Evolutionary conservation across 1,140 invertebrate genomes (phyloP).

Genomic region (Lasaia peninsularis): DNA sequence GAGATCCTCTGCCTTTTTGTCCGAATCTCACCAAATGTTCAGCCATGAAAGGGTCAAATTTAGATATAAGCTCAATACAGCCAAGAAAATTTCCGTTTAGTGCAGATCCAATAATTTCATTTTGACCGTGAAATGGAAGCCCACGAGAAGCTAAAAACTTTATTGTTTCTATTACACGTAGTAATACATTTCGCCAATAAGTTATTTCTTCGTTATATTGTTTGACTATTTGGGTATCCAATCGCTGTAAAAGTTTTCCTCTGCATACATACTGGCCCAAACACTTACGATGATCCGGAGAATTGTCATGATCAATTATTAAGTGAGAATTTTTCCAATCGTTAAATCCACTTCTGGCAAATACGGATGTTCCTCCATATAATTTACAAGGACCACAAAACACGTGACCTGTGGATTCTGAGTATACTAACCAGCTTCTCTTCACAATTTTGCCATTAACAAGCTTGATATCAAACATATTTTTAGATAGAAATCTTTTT

Average conservation of each 20-base stretch:
- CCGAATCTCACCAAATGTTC: conserved; percentile 20
- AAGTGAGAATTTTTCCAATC: conserved; percentile 24
- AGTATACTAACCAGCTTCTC: conserved; percentile 17
- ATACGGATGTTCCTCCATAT: conserved; percentile 19
- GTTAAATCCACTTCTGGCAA: conserved; percentile 23
- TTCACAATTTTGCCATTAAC: conserved; percentile 11
- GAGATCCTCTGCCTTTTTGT: conserved; percentile 18
- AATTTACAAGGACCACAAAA: conserved; percentile 23
- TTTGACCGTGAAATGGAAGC: conserved; percentile 18
- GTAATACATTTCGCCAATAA: conserved; percentile 22
- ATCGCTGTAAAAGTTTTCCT: conserved; percentile 23
- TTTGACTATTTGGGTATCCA: conserved; percentile 23
- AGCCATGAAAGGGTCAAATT: conserved; percentile 20
- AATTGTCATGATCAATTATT: conserved; percentile 23
- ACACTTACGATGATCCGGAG: conserved; percentile 20
- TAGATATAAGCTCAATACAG: conserved; percentile 12
- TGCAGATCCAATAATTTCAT: conserved; percentile 20
- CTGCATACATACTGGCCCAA: conserved; percentile 22
- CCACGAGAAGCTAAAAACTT: conserved; percentile 19
- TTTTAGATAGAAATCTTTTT: conserved; percentile 24
- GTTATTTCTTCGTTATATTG: conserved; percentile 21
- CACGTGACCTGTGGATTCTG: conserved; percentile 15
- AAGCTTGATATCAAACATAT: conserved; percentile 21
- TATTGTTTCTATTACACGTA: conserved; percentile 16
- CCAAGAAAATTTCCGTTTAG: conserved; percentile 19